phyloP scores from a whole-genome alignment of 1,140 invertebrate genomes.

The Drosophila arizonae region DNA sequence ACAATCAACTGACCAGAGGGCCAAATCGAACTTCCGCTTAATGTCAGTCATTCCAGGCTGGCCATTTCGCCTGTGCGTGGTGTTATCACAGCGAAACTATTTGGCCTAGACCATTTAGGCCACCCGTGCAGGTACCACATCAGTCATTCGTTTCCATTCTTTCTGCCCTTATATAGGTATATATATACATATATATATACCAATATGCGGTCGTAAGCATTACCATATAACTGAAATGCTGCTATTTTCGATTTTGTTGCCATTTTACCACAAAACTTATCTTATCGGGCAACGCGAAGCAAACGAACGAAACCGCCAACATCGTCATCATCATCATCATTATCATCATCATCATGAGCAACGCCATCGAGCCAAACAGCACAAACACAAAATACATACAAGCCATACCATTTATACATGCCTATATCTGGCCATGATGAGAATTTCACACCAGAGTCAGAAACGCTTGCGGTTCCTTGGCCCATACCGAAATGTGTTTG shows the following conservation, averaged over 20 bases:
- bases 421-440: conserved; percentile 30
- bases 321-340: conserved; percentile 21
- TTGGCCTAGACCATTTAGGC: conserved; percentile 31
- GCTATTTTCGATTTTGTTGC: conserved; percentile 72
- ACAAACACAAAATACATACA: conserved; percentile 34
- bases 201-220: conserved; percentile 42
- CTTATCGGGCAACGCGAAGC: conserved; percentile 65
- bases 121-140: neutral
- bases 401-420: conserved; percentile 10
- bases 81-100: conserved; percentile 25
- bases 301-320: conserved; percentile 36
- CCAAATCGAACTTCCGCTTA: conserved; percentile 56
- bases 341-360: conserved; percentile 20
- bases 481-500: conserved; percentile 25
- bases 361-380: conserved; percentile 29
- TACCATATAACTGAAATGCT: conserved; percentile 64
- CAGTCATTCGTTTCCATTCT: neutral
- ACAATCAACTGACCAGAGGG: conserved; percentile 6
- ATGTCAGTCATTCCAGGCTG: conserved; percentile 47
- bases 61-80: conserved; percentile 5
- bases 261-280: conserved; percentile 60
- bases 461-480: neutral
- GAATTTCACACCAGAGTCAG: conserved; percentile 39
- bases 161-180: neutral
- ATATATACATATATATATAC: neutral